phyloP scores from a whole-genome alignment of 2,113 vertebrate genomes.

The Tupaia tana region DNA sequence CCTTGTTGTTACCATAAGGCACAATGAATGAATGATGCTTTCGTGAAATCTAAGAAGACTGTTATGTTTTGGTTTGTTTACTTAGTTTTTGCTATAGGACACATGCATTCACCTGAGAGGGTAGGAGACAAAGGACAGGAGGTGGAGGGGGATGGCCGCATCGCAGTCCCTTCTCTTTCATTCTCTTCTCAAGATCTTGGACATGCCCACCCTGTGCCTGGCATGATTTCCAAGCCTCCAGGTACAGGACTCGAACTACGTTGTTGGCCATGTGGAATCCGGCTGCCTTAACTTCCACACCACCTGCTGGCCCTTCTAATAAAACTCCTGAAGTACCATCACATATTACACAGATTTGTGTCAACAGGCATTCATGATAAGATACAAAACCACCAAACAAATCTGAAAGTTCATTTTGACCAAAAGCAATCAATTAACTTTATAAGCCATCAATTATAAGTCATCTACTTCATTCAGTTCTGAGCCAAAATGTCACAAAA shows the following conservation, averaged over 20 bases:
- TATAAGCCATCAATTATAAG: conserved; percentile 12
- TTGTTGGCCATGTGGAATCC: no score
- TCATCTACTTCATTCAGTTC: background rate
- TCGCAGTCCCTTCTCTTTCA: no score
- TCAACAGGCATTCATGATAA: background rate
- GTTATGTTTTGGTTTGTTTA: no score
- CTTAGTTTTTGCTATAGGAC: no score
- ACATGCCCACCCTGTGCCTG: no score
- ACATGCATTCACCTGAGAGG: no score
- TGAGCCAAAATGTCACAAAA: conserved; percentile 12
- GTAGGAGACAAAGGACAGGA: no score
- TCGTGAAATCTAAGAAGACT: background rate
- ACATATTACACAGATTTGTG: background rate
- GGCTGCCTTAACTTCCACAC: no score
- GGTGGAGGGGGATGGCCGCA: no score
- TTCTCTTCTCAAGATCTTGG: no score
- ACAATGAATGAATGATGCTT: background rate
- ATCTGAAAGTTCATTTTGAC: background rate
- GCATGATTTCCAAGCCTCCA: no score
- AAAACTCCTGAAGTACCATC: background rate
- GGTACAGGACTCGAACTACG: no score
- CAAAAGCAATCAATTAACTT: conserved; percentile 12
- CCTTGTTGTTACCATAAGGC: conserved; percentile 16
- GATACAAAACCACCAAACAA: conserved; percentile 30
- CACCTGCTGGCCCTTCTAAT: background rate